phyloP scores from a whole-genome alignment of 2,797 vertebrate species.

The Avahi laniger region DNA sequence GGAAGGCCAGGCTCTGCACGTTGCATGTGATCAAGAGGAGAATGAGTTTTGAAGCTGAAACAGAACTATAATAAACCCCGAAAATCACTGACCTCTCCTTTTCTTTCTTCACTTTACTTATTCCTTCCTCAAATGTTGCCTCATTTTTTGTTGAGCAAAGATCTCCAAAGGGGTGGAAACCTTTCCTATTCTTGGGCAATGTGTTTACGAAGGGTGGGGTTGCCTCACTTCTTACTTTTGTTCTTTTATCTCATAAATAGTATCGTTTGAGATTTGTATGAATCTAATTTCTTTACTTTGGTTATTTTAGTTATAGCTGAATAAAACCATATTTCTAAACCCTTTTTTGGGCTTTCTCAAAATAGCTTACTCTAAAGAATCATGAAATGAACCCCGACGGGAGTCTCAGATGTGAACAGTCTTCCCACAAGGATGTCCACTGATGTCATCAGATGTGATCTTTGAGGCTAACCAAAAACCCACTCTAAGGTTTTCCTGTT shows the following conservation, averaged over 20 bases:
- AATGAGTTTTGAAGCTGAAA: background rate
- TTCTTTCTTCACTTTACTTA: slow-evolving; percentile 31
- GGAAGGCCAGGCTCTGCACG: background rate
- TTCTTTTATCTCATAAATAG: background rate
- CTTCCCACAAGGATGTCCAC: background rate
- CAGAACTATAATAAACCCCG: background rate
- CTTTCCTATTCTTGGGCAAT: background rate
- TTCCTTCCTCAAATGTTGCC: slow-evolving; percentile 59
- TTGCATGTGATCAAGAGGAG: background rate
- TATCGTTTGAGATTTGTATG: background rate
- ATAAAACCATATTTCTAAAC: slow-evolving; percentile 11
- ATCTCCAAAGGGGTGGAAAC: background rate
- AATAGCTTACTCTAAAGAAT: slow-evolving; percentile 31
- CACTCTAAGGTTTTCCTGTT: background rate
- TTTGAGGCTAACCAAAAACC: background rate
- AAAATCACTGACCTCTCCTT: slow-evolving; percentile 11
- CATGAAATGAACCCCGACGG: background rate
- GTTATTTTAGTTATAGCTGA: slow-evolving; percentile 32
- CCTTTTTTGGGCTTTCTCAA: background rate
- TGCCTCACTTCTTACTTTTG: background rate
- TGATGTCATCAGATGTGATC: background rate
- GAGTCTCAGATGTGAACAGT: background rate
- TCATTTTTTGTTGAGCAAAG: background rate
- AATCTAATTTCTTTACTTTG: background rate
- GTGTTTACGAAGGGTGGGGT: background rate